Conservation (phyloP, 2,797 vertebrate species). For the Siniperca obscura region DNA sequence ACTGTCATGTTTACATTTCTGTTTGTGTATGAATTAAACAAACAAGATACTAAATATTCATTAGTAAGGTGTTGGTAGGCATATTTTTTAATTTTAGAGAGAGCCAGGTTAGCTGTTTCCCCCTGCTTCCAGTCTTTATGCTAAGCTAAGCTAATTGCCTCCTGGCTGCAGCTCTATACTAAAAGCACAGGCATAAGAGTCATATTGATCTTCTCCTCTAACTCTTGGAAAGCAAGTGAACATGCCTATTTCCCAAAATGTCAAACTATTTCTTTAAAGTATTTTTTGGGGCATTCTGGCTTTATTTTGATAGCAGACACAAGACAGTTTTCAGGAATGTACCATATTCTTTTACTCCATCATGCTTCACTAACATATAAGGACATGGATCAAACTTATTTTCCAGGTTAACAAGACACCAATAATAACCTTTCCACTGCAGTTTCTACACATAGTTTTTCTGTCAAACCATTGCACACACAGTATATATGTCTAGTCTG, state of each 20-base stretch:
- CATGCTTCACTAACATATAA: not conserved
- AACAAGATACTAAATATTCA: not conserved
- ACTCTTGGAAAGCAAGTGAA: not conserved
- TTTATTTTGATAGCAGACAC: not conserved
- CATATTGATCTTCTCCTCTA: not conserved
- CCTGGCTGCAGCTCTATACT: not conserved
- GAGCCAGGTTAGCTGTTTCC: not conserved
- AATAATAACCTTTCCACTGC: not conserved
- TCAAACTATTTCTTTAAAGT: not conserved
- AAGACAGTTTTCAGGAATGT: not conserved
- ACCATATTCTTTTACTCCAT: not conserved
- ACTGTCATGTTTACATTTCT: not conserved
- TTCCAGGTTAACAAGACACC: not conserved
- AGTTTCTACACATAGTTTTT: slow-evolving; percentile 2
- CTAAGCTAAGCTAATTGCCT: too few species aligned
- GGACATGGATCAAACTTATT: not conserved
- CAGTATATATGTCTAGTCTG: not conserved
- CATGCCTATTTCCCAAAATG: not conserved
- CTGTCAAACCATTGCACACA: not conserved
- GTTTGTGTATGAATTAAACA: not conserved
- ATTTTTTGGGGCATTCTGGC: not conserved
- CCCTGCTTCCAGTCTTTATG: not conserved
- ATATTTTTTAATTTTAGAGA: not conserved
- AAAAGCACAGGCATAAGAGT: not conserved
- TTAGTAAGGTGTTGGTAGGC: too few species aligned